Evolutionary conservation across 2,888 invertebrate species (phyloP).

Genomic region (Trichogramma dendrolimi): DNA sequence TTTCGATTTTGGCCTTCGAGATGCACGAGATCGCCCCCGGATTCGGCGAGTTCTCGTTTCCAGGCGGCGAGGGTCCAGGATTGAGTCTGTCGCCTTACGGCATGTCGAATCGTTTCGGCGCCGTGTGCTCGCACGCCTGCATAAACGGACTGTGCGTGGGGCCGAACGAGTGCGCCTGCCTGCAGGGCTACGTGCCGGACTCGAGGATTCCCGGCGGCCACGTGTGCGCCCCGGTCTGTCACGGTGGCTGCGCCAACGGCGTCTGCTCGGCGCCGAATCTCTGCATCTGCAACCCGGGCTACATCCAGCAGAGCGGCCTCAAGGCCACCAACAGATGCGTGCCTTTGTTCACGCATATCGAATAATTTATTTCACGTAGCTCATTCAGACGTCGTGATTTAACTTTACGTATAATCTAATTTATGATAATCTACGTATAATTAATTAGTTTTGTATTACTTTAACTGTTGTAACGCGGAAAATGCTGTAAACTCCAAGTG

Average conservation of each 20-base stretch:
- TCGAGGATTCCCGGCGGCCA: conserved; percentile 36
- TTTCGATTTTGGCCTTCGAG: too few relatives aligned
- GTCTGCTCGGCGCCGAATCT: conserved; percentile 48
- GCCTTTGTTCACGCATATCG: not conserved
- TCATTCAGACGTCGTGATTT: too few relatives aligned
- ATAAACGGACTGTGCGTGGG: conserved; percentile 37
- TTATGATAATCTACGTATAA: too few relatives aligned
- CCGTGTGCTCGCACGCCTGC: conserved; percentile 40
- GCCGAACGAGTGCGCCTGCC: conserved; percentile 39
- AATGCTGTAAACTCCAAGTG: not conserved
- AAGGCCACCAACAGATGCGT: conserved; percentile 12
- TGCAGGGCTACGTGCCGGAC: conserved; percentile 34
- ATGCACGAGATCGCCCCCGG: too few relatives aligned
- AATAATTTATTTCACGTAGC: too few relatives aligned
- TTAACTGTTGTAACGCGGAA: too few relatives aligned
- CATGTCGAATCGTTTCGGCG: too few relatives aligned
- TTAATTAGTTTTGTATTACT: too few relatives aligned
- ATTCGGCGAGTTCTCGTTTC: too few relatives aligned
- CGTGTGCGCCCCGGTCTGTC: conserved; percentile 37
- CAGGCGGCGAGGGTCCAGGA: too few relatives aligned
- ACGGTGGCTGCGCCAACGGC: conserved; percentile 34
- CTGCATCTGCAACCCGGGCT: conserved; percentile 45
- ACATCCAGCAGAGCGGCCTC: conserved; percentile 13
- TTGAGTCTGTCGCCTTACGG: too few relatives aligned
- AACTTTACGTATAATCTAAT: too few relatives aligned